These are phyloP conservation scores for Corapipo altera DNA, from an alignment of 2,113 vertebrate genomes.

Conservation along the genomic window DNA sequence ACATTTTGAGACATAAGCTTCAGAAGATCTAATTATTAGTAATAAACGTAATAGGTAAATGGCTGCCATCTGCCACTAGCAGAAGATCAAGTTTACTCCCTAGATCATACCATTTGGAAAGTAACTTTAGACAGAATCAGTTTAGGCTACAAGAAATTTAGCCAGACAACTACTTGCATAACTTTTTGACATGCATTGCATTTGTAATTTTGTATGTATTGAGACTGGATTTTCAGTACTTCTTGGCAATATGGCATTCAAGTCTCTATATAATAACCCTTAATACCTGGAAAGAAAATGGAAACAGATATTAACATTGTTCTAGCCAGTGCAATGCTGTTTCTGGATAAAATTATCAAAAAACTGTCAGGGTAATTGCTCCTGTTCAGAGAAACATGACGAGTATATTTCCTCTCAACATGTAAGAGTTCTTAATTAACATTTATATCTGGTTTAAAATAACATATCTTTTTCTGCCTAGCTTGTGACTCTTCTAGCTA, in stretches of 20 bases:
- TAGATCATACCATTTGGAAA: slow-evolving; percentile 1
- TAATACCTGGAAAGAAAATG: background rate
- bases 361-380: background rate
- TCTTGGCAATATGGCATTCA: background rate
- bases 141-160: background rate
- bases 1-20: slow-evolving; percentile 46
- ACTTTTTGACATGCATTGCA: background rate
- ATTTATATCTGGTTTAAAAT: background rate
- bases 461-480: background rate
- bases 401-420: background rate
- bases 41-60: slow-evolving; percentile 49
- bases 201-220: background rate
- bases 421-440: background rate
- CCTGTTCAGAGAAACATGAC: background rate
- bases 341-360: background rate
- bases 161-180: background rate
- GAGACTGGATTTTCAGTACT: background rate
- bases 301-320: background rate
- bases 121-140: background rate
- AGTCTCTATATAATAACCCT: background rate
- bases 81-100: background rate
- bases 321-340: background rate
- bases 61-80: background rate
- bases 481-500: background rate
- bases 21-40: background rate